Evolutionary conservation across 2,888 invertebrate genomes (phyloP).

Genomic region (Steromphala cineraria): DNA sequence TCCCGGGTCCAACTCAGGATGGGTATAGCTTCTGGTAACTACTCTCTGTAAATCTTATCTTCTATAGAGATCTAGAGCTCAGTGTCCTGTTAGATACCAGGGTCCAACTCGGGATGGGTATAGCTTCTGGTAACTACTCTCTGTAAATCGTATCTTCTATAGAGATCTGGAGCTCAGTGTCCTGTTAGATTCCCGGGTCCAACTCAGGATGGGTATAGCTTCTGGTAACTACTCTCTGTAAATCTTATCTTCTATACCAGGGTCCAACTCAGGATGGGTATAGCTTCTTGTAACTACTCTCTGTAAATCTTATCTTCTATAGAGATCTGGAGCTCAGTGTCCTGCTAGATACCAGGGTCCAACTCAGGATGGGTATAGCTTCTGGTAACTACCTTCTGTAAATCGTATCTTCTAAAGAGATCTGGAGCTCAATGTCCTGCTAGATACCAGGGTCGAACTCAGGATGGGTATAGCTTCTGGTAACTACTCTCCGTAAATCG

Average conservation of each 20-base stretch:
- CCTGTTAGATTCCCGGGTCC: background rate
- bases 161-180: conserved; percentile 5
- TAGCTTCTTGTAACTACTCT: background rate
- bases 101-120: conserved; percentile 3
- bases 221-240: background rate
- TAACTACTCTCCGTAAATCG: background rate
- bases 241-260: background rate
- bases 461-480: background rate
- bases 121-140: background rate
- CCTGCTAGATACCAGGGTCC: background rate
- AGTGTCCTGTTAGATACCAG: background rate
- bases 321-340: conserved; percentile 5
- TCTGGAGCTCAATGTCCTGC: background rate
- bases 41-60: background rate
- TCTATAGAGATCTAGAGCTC: background rate
- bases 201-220: background rate
- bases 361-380: background rate
- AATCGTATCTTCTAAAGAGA: background rate
- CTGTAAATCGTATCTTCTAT: background rate
- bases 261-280: conserved; percentile 4
- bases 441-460: background rate
- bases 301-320: background rate
- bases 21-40: conserved; percentile 3
- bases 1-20: background rate
- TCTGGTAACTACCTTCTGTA: background rate